phyloP scores from a whole-genome alignment of 2,113 vertebrate genomes.

The Lampris incognitus region DNA sequence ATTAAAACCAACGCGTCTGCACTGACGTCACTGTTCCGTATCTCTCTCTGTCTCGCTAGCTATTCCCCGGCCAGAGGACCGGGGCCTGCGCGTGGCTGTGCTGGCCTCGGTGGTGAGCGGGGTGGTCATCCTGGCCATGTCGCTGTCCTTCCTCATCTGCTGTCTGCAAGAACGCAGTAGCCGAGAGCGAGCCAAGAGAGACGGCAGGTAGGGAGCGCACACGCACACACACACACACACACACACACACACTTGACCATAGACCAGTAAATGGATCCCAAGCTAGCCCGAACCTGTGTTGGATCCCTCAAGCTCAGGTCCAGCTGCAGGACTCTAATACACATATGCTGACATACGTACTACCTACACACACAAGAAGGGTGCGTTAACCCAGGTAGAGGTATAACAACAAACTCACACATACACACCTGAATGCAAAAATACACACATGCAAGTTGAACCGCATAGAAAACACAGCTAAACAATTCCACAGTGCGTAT shows the following conservation, averaged over 20 bases:
- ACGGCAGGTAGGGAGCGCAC: slow-evolving; percentile 66
- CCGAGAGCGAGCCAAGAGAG: slow-evolving; percentile 57
- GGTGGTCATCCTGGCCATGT: slow-evolving; percentile 84
- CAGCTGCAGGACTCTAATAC: too few species aligned
- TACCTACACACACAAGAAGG: too few species aligned
- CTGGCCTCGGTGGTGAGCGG: slow-evolving; percentile 85
- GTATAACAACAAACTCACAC: neutral
- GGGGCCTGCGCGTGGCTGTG: slow-evolving; percentile 81
- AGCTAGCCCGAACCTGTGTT: too few species aligned
- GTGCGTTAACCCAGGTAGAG: too few species aligned
- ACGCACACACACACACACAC: neutral
- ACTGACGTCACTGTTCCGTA: neutral
- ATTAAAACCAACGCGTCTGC: too few species aligned
- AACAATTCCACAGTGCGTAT: too few species aligned
- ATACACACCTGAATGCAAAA: neutral
- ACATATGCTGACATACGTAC: too few species aligned
- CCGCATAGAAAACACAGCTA: too few species aligned
- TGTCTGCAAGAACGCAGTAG: slow-evolving; percentile 80
- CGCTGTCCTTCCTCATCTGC: slow-evolving; percentile 85
- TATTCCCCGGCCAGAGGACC: slow-evolving; percentile 76
- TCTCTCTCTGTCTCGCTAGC: slow-evolving; percentile 60
- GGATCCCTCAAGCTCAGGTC: too few species aligned
- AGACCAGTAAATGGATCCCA: too few species aligned
- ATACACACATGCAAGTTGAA: too few species aligned
- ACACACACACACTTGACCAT: neutral